Percentiles rank a stretch among this genome's conserved stretches.
phyloP scores from a whole-genome alignment of 2,113 vertebrate genomes.

The Leucopsar rothschildi region DNA sequence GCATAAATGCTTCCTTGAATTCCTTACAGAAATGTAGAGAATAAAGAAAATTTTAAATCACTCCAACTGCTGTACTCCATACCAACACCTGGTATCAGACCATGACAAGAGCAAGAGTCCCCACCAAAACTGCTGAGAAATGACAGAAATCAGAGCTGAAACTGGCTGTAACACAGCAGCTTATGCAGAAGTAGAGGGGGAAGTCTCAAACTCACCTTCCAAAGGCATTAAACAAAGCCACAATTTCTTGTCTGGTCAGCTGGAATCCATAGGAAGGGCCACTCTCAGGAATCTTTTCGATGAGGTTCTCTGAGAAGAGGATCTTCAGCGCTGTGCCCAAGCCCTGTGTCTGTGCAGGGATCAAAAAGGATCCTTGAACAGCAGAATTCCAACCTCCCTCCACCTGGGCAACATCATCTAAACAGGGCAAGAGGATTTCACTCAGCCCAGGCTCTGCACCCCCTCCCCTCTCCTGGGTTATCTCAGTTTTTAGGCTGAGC shows the following conservation, averaged over 20 bases:
- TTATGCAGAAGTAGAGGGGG: accelerated
- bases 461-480: background rate
- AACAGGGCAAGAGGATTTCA: background rate
- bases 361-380: background rate
- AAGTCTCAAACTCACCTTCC: slow-evolving; percentile 78
- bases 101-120: background rate
- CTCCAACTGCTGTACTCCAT: background rate
- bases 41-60: background rate
- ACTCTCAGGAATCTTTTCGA: slow-evolving; percentile 80
- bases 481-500: background rate
- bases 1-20: background rate
- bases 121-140: background rate
- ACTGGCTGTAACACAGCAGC: background rate
- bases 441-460: background rate
- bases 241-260: slow-evolving; percentile 89
- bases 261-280: slow-evolving; percentile 80
- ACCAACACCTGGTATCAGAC: too few relatives aligned
- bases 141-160: background rate
- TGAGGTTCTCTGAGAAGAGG: slow-evolving; percentile 89
- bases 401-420: background rate
- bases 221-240: slow-evolving; percentile 91
- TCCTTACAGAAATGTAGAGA: background rate
- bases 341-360: slow-evolving; percentile 83
- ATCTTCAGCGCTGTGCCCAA: slow-evolving; percentile 91
- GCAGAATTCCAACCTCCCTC: background rate